These are phyloP conservation scores for Odontothrips loti DNA, from an alignment of 2,888 invertebrate species.

Conservation along the genomic window DNA sequence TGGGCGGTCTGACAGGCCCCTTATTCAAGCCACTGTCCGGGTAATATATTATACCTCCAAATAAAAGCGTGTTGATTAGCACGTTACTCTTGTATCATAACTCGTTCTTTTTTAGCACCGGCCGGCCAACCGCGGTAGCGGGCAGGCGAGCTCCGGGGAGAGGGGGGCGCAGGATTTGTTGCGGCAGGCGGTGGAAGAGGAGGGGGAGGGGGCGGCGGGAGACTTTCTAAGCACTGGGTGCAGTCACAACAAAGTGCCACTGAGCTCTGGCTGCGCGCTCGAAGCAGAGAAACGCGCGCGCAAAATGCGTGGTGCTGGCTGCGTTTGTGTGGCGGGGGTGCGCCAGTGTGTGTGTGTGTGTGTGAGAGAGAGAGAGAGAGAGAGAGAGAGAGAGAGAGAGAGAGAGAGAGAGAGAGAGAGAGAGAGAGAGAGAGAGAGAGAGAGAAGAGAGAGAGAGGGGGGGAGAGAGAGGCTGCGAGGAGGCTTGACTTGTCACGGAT, in stretches of 20 bases:
- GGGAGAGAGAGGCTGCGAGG: no score
- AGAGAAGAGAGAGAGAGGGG: no score
- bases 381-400: background rate
- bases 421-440: no score
- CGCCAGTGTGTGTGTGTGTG: no score
- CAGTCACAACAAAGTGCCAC: background rate
- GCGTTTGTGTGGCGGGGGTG: background rate
- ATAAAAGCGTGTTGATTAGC: conserved; percentile 25
- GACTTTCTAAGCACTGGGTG: background rate
- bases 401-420: no score
- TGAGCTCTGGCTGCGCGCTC: no score
- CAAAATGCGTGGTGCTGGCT: background rate
- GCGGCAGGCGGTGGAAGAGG: background rate
- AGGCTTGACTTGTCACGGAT: background rate
- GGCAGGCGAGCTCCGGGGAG: background rate
- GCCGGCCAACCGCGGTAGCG: conserved; percentile 21
- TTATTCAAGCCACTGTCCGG: conserved; percentile 19
- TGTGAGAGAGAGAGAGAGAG: no score
- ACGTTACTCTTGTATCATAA: conserved; percentile 25
- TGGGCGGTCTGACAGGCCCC: conserved; percentile 3
- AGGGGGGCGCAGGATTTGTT: background rate
- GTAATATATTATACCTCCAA: conserved; percentile 24
- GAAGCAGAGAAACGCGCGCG: no score
- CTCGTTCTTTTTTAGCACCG: conserved; percentile 24
- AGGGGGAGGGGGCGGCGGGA: background rate